Evolutionary conservation across 1,140 invertebrate species (phyloP).

Genomic region (Pentalonia nigronervosa): DNA sequence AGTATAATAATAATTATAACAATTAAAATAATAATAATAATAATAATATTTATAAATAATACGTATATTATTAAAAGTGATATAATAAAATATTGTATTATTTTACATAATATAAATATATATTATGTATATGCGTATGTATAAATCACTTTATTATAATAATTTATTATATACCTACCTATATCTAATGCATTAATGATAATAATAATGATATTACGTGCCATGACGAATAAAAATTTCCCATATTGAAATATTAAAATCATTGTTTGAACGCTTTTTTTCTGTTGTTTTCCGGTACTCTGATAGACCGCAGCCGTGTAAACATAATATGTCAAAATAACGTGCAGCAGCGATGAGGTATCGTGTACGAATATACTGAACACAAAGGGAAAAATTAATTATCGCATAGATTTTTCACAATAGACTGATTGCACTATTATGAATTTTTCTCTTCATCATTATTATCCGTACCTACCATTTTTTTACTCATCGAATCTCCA

Average conservation of each 20-base stretch:
- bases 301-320: neutral
- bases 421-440: neutral
- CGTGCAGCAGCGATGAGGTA: neutral
- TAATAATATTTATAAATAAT: neutral
- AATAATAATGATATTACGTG: neutral
- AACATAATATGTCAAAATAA: neutral
- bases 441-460: constrained; percentile 1
- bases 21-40: neutral
- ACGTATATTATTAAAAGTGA: neutral
- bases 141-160: neutral
- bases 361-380: neutral
- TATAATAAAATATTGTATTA: constrained; percentile 13
- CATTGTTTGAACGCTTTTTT: neutral
- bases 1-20: neutral
- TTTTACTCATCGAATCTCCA: neutral
- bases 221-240: neutral
- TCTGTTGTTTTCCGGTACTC: neutral
- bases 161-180: neutral
- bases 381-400: constrained; percentile 20
- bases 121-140: neutral
- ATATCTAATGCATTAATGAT: neutral
- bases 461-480: neutral
- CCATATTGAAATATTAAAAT: neutral
- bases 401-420: neutral
- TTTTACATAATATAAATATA: neutral